Evolutionary conservation across 2,113 vertebrate genomes (phyloP).

Genomic region (Thryonomys swinderianus): DNA sequence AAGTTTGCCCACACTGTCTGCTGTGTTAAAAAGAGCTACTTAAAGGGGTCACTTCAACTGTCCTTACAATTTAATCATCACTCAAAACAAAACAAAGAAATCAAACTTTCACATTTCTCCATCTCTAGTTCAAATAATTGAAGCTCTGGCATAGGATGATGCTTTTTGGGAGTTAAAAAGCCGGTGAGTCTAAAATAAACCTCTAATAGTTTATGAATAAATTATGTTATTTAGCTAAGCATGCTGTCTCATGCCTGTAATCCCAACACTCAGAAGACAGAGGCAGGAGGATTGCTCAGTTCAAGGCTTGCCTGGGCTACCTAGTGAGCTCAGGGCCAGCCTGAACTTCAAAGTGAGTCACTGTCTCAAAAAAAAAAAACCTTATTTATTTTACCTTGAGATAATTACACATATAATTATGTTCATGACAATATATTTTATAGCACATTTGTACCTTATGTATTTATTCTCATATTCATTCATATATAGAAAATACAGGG

Average conservation of each 20-base stretch:
- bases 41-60: not conserved
- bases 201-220: constrained; percentile 1
- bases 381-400: not conserved
- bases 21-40: not conserved
- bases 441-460: not conserved
- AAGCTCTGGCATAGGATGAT: not conserved
- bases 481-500: constrained; percentile 15
- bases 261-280: too few species aligned
- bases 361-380: too few species aligned
- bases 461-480: constrained; percentile 12
- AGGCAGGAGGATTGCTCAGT: too few species aligned
- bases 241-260: too few species aligned
- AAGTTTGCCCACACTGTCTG: not conserved
- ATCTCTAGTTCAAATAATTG: not conserved
- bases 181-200: constrained; percentile 60
- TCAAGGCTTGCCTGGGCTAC: too few species aligned
- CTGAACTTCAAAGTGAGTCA: too few species aligned
- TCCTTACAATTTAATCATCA: not conserved
- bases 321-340: too few species aligned
- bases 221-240: too few species aligned
- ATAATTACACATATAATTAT: not conserved
- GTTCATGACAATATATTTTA: not conserved
- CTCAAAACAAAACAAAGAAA: not conserved
- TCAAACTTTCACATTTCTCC: not conserved
- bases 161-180: constrained; percentile 49